phyloP scores from a whole-genome alignment of 2,113 vertebrate genomes.

The Amblyornis subalaris region DNA sequence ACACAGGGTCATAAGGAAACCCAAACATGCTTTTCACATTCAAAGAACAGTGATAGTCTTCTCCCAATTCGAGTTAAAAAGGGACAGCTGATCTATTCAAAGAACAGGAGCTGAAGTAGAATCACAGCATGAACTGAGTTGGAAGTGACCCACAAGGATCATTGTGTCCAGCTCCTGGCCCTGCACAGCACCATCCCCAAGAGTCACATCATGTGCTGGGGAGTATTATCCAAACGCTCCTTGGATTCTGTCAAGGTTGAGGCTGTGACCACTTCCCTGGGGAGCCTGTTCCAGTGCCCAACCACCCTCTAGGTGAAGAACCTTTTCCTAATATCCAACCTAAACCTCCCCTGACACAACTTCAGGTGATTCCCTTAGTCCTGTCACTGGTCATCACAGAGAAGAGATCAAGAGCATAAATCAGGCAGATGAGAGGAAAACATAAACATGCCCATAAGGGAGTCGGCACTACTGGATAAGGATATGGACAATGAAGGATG shows the following conservation, averaged over 20 bases:
- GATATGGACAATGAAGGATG: background rate
- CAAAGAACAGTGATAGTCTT: background rate
- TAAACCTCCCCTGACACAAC: background rate
- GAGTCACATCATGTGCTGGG: no score
- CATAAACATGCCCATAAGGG: background rate
- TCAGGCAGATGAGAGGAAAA: background rate
- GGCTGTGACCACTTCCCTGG: background rate
- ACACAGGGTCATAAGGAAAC: background rate
- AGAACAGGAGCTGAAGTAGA: background rate
- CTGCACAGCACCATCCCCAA: background rate
- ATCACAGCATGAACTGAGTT: background rate
- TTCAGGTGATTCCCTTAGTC: background rate
- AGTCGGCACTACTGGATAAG: background rate
- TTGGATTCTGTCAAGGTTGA: rapidly evolving
- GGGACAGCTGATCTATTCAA: background rate
- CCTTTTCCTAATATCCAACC: background rate
- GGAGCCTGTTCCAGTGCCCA: no score
- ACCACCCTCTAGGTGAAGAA: background rate
- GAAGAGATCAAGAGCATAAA: background rate
- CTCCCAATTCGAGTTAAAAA: background rate
- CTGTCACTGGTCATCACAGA: background rate
- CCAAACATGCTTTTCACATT: background rate
- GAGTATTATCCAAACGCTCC: background rate
- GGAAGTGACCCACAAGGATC: background rate
- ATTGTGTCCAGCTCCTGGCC: background rate